Base-by-base conservation (phyloP, 1,140 invertebrate species). In the Cyrtorhinus lividipennis region DNA sequence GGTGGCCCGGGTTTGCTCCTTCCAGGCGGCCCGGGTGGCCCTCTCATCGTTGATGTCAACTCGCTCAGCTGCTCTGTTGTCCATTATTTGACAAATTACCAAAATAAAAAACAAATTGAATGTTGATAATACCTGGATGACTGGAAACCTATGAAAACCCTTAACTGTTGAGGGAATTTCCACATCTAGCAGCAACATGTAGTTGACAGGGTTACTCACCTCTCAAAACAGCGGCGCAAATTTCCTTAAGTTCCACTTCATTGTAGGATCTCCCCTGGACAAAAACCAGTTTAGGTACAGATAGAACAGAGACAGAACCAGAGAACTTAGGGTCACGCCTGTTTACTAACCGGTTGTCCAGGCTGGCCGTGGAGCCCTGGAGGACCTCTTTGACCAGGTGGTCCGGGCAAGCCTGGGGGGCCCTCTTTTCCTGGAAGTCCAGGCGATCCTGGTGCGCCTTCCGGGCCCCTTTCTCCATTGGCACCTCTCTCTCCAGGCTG, bases 11-110 rank as follows among this genome's bases (percentile, higher is more conserved):
- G 76, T 70, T 77, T 79, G 56, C 79, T 76, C 65, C 75, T 71
- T 46, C 82, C 81, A 56, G 82, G 81, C 20, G 77, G 76, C 27
- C 82, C 81, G 56, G 82, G 81, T 22, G 80, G 80, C 26, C 82
- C 82, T 62, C 77, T 72, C 64, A 85, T 72, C 38, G 77, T 76
- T 30, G 76, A 70, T 66, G 80, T 75, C 67, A 84, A 72, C 66
- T 83, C 81, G 24, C 73, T 74, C 67, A 84, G 71, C 73, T 83
- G 80, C 66, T 83, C 82, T 83, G 30, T 38, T 38, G 30, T n/a
- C n/a, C n/a, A n/a, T n/a, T n/a, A n/a, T n/a, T n/a, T n/a, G n/a
- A n/a, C n/a, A n/a, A n/a, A n/a, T n/a, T n/a, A n/a, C n/a, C n/a
- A n/a, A n/a, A n/a, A n/a, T n/a, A n/a, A n/a, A n/a, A n/a, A n/a